Base-by-base conservation (phyloP, 2,888 invertebrate genomes). In the Hyalella azteca region DNA sequence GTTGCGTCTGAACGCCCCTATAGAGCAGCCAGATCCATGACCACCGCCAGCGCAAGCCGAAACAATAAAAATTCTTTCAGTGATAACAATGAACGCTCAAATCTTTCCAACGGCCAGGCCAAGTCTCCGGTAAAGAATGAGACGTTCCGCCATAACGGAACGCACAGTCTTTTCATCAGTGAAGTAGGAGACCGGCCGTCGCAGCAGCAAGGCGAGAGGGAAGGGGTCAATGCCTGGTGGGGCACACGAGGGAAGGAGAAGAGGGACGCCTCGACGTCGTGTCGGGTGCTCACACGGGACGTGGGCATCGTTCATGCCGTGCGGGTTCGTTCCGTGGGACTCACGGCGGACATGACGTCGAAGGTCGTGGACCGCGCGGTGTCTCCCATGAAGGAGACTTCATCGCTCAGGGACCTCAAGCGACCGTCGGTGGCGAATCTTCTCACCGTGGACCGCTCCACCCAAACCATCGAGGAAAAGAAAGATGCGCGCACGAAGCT, bases 231-330 rank as follows among this genome's bases (percentile, higher is more conserved):
- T 79, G 3, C 11, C 26, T 22, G 39, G 54, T 54, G 54, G 54
- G 54, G 73, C 26, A 39, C 60, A n/a, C 78, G 77, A 60, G 66
- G 49, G 3, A 45, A 59, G n/a, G 66, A 41, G 3, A 45, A 59
- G n/a, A 79, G 79, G 29, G 84, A 84, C 19, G 82, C 81, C 0
- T 60, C 84, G 36, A 83, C 82, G 1, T 81, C 80, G 40, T 84
- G 84, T 45, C 77, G 82, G 3, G 81, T 84, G 36, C 59, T 84
- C 39, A 84, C 82, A 3, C 75, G 84, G 15, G 84, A 84, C 73
- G 80, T 84, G 5, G 84, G 84, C 9, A 79, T 84, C 11, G 77
- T 79, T 36, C 81, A 83, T 54, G 80, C 81, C 3, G 78, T 66
- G 54, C 73, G 81, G 48, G 80, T 81, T 4, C 79, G 83, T 19